Conservation (phyloP, 2,797 vertebrate genomes). For the Merluccius polli region DNA sequence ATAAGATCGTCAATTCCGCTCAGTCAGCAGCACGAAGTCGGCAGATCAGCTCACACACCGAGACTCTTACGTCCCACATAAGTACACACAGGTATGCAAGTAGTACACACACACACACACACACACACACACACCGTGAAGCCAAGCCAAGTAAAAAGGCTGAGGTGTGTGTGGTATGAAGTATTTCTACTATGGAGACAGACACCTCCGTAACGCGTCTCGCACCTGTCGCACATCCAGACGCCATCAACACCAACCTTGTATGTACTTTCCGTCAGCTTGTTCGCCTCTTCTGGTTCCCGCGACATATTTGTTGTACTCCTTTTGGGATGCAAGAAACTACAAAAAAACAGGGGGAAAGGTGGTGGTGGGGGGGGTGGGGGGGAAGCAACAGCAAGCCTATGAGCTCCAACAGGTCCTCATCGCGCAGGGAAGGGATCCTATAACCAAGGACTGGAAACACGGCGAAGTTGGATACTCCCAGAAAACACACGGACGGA, state of each 20-base stretch:
- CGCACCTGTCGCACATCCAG: conserved; percentile 41
- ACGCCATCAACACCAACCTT: conserved; percentile 66
- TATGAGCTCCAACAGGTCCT: not conserved
- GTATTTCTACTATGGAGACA: too few species aligned
- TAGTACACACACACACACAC: too few species aligned
- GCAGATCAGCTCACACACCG: too few species aligned
- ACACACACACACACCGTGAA: too few species aligned
- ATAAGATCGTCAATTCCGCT: too few species aligned
- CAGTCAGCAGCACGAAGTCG: too few species aligned
- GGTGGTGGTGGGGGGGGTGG: too few species aligned
- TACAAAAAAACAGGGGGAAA: conserved; percentile 2
- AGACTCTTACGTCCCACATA: too few species aligned
- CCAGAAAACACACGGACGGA: not conserved
- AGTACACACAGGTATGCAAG: too few species aligned
- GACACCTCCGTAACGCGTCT: too few species aligned
- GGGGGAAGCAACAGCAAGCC: not conserved
- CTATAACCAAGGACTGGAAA: not conserved
- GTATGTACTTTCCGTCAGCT: conserved; percentile 91
- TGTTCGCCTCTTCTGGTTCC: conserved; percentile 86
- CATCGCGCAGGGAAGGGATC: not conserved
- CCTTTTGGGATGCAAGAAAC: conserved; percentile 17
- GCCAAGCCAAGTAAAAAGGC: too few species aligned
- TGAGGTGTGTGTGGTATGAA: too few species aligned
- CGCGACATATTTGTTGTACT: conserved; percentile 78
- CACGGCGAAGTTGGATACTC: not conserved